These are phyloP conservation scores for Radopholus similis DNA, from an alignment of 1,140 invertebrate genomes.

Conservation along the genomic window DNA sequence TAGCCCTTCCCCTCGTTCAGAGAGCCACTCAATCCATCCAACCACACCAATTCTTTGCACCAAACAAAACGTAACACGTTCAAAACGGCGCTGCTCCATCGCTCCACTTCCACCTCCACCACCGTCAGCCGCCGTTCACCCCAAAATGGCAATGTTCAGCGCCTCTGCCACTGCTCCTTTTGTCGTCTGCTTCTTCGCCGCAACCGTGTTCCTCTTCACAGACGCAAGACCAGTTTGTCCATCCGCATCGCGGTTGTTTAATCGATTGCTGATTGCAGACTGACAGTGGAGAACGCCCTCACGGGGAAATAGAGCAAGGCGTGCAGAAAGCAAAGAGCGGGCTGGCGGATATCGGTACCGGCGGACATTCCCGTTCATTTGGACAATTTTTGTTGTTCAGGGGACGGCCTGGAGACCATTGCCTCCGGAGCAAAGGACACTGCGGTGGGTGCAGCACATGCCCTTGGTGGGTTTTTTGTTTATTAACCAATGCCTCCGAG, in stretches of 20 bases:
- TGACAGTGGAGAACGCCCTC: background rate
- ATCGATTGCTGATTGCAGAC: background rate
- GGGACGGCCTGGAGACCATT: background rate
- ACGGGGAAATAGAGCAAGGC: too few species aligned
- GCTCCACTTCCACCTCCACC: background rate
- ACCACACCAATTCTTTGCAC: too few species aligned
- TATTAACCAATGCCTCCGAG: too few species aligned
- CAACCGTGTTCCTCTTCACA: background rate
- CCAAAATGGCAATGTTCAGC: background rate
- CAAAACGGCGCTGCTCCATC: background rate
- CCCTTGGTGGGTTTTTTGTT: background rate
- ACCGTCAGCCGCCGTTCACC: background rate
- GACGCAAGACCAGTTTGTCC: background rate
- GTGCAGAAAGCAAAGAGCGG: slow-evolving; percentile 1
- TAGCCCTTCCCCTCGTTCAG: too few species aligned
- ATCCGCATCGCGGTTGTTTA: too few species aligned
- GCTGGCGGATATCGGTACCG: background rate
- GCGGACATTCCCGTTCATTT: background rate
- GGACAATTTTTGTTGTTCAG: background rate
- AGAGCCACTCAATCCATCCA: too few species aligned
- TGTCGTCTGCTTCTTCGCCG: background rate
- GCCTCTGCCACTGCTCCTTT: slow-evolving; percentile 13
- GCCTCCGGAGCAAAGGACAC: slow-evolving; percentile 6
- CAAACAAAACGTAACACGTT: too few species aligned
- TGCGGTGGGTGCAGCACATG: background rate